Evolutionary conservation across 2,113 vertebrate species (phyloP).

Genomic region (Corythornis madagascariensis): DNA sequence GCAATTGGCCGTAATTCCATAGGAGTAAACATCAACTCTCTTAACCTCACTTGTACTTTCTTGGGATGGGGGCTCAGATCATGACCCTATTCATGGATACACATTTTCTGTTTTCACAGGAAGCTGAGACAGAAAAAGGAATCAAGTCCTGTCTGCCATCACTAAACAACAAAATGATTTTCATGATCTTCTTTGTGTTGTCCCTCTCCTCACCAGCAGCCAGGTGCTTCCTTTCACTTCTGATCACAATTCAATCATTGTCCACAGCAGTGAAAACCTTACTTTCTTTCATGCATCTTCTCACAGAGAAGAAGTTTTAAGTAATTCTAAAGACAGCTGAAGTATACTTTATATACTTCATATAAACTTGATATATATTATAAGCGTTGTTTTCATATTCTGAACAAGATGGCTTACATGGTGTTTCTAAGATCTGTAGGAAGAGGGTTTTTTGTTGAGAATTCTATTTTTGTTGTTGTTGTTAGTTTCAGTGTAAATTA

Average conservation of each 20-base stretch:
- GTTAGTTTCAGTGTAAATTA: background rate
- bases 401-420: fast-evolving
- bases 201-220: background rate
- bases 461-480: background rate
- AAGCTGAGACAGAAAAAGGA: background rate
- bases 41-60: background rate
- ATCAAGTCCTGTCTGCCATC: background rate
- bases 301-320: background rate
- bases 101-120: background rate
- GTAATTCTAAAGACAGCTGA: background rate
- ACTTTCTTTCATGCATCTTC: background rate
- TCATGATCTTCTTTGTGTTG: background rate
- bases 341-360: background rate
- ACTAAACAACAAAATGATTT: background rate
- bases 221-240: background rate
- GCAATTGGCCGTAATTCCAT: background rate
- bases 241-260: background rate
- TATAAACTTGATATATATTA: background rate
- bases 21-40: background rate
- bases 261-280: background rate
- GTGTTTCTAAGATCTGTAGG: background rate
- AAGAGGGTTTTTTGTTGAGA: background rate
- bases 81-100: background rate
- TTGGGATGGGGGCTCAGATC: background rate
- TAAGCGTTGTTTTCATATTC: background rate